Percentiles rank a stretch among this genome's conserved stretches.
Conservation (phyloP, 2,113 vertebrate genomes). For the Aptenodytes patagonicus region DNA sequence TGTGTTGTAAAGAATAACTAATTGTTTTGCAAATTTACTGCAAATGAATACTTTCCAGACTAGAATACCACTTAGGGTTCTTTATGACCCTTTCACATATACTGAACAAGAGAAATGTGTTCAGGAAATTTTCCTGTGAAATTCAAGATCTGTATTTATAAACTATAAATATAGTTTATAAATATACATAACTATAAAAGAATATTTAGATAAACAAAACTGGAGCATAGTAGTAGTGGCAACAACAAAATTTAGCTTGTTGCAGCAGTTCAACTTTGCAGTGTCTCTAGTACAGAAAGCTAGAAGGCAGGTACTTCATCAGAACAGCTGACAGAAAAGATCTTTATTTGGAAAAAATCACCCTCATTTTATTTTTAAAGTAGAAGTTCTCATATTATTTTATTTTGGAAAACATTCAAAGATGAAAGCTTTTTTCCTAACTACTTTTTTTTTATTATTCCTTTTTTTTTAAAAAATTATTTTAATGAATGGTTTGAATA, state of each 20-base stretch:
- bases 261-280: not conserved
- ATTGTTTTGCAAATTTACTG: not conserved
- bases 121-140: not conserved
- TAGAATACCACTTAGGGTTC: not conserved
- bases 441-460: not conserved
- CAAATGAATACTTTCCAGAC: not conserved
- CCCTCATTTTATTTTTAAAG: not conserved
- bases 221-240: not conserved
- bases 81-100: not conserved
- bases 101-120: not conserved
- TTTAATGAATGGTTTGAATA: not conserved
- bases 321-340: not conserved
- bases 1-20: not conserved
- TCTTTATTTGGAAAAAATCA: not conserved
- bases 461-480: not conserved
- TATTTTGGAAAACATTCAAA: not conserved
- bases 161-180: not conserved
- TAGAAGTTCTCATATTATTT: not conserved
- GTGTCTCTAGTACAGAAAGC: not conserved
- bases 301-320: not conserved
- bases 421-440: not conserved
- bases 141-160: not conserved
- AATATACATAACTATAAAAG: too few species aligned
- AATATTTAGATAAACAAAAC: not conserved
- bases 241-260: slow-evolving; percentile 26